Evolutionary conservation across 2,888 invertebrate species (phyloP), one percentile per base, ranked within the genome.

Genomic region (Vandiemenella viatica): DNA sequence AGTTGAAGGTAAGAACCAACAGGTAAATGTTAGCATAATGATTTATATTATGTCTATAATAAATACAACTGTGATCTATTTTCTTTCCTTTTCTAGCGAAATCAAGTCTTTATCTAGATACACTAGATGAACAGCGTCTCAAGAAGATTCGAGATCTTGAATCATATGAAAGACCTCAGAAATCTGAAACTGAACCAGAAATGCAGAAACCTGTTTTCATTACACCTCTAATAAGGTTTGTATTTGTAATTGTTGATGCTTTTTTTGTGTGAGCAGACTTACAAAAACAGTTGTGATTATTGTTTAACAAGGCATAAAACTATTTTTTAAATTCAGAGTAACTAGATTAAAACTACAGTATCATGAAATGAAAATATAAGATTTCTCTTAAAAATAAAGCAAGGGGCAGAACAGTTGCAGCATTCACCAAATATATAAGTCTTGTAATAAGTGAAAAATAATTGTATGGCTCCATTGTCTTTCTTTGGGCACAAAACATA

Each of bases 61-160:
- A 43, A 43, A n/a, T n/a, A 18, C 19, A 20, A 21, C 20, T 3
- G 10, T 5, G 19, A 3, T 43, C 20, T 15, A 43, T 16, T 50
- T 53, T 2, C 2, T 13, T 32, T 49, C 22, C 6, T 55, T 52
- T 69, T 71, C 37, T 60, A 85, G 87, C 86, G 55, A 87, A 86
- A 70, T 77, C 85, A 61, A 84, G 86, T 50, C 73, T 91, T 49
- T 84, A 83, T 58, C 73, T 90, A 53, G 92, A 92, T 60, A 92
- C 95, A 2, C 67, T 92, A 61, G 92, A 95, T 65, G 91, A 88
- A 61, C 86, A 92, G 65, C 77, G 92, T 57, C 69, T 92, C 55
- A 81, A 81, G 63, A 90, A 93, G 69, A 91, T 92, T 60, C 79
- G 83, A 59, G 83, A 89, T 62, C 69, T 92, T 42, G 92, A 92